These are phyloP conservation scores for Halictus rubicundus DNA, from an alignment of 1,140 invertebrate species.

Conservation along the genomic window DNA sequence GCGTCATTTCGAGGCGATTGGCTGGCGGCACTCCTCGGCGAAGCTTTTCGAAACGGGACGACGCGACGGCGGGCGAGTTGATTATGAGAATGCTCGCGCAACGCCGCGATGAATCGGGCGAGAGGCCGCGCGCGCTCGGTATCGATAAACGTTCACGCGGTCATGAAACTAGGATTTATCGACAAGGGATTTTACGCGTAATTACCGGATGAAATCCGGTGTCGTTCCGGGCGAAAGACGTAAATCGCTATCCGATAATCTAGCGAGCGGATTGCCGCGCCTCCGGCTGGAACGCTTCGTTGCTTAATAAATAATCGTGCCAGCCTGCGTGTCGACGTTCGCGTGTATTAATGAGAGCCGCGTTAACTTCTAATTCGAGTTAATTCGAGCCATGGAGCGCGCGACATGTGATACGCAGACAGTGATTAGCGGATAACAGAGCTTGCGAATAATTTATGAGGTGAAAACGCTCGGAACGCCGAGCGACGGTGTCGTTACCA, in stretches of 20 bases:
- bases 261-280: not conserved
- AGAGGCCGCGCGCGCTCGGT: too few relatives aligned
- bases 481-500: not conserved
- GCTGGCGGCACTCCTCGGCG: not conserved
- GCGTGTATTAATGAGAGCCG: not conserved
- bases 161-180: not conserved
- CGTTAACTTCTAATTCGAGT: not conserved
- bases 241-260: not conserved
- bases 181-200: not conserved
- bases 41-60: not conserved
- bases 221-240: not conserved
- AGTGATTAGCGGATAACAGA: too few relatives aligned
- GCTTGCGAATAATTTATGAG: not conserved
- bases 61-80: too few relatives aligned
- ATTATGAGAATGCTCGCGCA: not conserved
- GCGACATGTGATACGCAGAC: too few relatives aligned
- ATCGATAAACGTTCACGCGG: constrained; percentile 27
- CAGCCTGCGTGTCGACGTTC: not conserved
- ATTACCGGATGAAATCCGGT: too few relatives aligned
- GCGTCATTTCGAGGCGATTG: not conserved
- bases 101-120: not conserved
- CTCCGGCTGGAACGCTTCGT: not conserved
- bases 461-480: not conserved
- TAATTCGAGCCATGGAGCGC: not conserved
- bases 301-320: not conserved